Conservation (phyloP, 2,888 invertebrate genomes). For the Ceratothoa steindachneri region DNA sequence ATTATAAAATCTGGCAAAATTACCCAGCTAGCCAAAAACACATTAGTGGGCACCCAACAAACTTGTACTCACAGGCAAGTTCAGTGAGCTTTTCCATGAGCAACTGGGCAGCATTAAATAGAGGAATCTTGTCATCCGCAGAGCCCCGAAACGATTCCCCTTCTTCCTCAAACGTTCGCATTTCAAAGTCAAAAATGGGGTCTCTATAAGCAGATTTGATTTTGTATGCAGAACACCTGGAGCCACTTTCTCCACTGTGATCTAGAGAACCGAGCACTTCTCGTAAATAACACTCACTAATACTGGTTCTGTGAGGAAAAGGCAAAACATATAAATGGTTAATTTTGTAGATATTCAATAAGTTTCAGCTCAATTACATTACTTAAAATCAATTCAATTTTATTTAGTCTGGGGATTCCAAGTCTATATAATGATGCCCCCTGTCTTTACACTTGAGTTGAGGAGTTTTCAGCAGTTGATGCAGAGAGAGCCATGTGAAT, state of each 20-base stretch:
- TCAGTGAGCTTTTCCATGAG: slow-evolving; percentile 56
- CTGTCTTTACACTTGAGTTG: neutral
- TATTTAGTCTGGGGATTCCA: no score
- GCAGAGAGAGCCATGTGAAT: slow-evolving; percentile 60
- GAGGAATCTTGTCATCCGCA: slow-evolving; percentile 52
- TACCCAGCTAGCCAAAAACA: no score
- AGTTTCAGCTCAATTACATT: no score
- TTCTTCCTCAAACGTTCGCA: neutral
- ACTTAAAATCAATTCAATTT: no score
- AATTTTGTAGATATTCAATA: no score
- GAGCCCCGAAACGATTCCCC: neutral
- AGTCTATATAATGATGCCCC: no score
- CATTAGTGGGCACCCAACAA: no score
- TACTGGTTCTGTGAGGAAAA: slow-evolving; percentile 22
- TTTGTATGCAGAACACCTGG: slow-evolving; percentile 6
- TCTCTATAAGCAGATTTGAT: neutral
- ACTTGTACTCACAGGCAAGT: slow-evolving; percentile 29
- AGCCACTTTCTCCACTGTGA: slow-evolving; percentile 41
- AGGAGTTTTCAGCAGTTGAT: slow-evolving; percentile 23
- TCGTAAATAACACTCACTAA: slow-evolving; percentile 27
- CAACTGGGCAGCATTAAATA: slow-evolving; percentile 59
- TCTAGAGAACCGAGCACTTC: slow-evolving; percentile 34
- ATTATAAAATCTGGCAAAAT: no score
- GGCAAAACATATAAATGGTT: no score
- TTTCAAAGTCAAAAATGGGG: neutral